Percentiles rank a stretch among this genome's conserved stretches.
These are phyloP conservation scores for Koerneria pararmatus DNA, from an alignment of 2,888 invertebrate species.

Conservation along the genomic window DNA sequence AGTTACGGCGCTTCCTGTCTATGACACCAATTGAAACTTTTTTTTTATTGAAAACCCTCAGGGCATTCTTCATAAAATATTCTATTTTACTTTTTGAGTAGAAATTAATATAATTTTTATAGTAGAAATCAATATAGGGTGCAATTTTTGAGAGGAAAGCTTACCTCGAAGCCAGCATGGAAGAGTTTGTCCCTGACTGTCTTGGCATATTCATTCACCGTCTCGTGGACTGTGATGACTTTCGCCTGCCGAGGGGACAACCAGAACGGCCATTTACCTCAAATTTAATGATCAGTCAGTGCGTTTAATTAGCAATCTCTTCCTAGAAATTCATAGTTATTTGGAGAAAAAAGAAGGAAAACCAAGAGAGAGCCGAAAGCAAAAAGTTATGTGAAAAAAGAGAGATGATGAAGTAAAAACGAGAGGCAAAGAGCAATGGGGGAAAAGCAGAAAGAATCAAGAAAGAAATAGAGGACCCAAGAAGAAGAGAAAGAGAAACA, in stretches of 20 bases:
- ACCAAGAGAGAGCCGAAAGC: not conserved
- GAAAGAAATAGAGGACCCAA: not conserved
- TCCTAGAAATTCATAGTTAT: too few relatives aligned
- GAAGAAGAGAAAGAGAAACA: too few relatives aligned
- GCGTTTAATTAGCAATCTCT: not conserved
- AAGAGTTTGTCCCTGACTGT: constrained; percentile 43
- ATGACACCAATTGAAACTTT: too few relatives aligned
- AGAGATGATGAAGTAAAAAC: not conserved
- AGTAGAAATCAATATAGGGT: too few relatives aligned
- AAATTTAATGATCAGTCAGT: not conserved
- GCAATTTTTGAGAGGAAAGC: not conserved
- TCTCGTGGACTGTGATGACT: constrained; percentile 84
- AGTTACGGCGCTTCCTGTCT: too few relatives aligned
- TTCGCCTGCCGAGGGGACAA: constrained; percentile 83
- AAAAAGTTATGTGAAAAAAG: not conserved
- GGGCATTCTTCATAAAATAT: too few relatives aligned
- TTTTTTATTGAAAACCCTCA: too few relatives aligned
- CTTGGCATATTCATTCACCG: constrained; percentile 75
- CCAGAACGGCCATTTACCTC: constrained; percentile 95
- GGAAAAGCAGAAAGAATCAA: too few relatives aligned
- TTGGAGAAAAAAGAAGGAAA: too few relatives aligned
- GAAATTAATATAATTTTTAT: not conserved
- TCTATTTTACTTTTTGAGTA: not conserved
- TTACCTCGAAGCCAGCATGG: constrained; percentile 51
- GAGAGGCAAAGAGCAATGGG: not conserved